Evolutionary conservation across 2,797 vertebrate genomes (phyloP), one percentile per base, ranked within the genome.

Genomic region (Chrysocyon brachyurus): DNA sequence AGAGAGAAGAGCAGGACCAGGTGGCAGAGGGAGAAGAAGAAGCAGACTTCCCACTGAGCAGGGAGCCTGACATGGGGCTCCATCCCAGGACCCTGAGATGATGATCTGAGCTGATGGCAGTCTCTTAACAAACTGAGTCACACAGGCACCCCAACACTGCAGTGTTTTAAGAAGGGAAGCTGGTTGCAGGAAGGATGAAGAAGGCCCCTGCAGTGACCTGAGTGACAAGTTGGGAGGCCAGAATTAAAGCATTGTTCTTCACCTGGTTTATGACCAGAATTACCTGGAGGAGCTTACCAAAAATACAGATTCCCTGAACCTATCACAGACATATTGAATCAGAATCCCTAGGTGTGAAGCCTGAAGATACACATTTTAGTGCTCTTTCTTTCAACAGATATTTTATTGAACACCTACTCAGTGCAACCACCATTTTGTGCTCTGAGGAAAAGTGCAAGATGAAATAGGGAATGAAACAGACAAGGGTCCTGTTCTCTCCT

Each of bases 241-340:
- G 73, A 95, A 82, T 86, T 56, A 57, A 64, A 82, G 49, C n/a
- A 64, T 56, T 92, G 33, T 90, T 90, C 68, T 77, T 75, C 86
- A 92, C 28, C 68, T 78, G 36, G 56, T 5, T 70, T 59, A 87
- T 6, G 8, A 59, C 10, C 57, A 78, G 49, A 84, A 79, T 91
- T 96, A 63, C 78, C 64, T 84, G 57, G 33, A 31, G 33, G 15
- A 72, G 70, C 22, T 66, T 91, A 68, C 75, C 91, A 57, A 90
- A 84, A 95, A 61, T 54, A 54, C 15, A 84, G 40, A 40, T 87
- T 92, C 31, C 16, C 15, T 77, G 26, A 87, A 77, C 26, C 7
- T 77, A 54, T 86, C 54, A 89, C n/a, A 91, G 79, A 82, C 61
- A 21, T 26, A 49, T 10, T 66, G 40, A 94, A 66, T 78, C 24